phyloP scores from a whole-genome alignment of 2,113 vertebrate genomes.

The Myxocyprinus asiaticus region DNA sequence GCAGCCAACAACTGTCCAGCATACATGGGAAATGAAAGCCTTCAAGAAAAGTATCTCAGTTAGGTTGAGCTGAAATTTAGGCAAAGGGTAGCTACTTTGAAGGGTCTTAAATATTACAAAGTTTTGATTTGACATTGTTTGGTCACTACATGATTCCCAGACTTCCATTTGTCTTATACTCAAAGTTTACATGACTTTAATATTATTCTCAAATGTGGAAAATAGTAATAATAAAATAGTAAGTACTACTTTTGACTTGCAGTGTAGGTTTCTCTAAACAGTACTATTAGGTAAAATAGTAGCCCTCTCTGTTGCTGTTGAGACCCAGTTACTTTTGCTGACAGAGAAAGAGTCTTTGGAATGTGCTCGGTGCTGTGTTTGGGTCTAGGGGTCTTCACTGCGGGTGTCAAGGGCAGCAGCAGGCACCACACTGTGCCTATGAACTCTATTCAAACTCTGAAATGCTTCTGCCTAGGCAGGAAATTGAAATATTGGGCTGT shows the following conservation, averaged over 20 bases:
- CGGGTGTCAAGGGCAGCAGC: slow-evolving; percentile 67
- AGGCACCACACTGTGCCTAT: slow-evolving; percentile 89
- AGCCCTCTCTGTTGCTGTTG: slow-evolving; percentile 41
- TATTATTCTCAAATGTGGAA: neutral
- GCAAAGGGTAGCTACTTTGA: neutral
- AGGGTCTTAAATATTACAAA: neutral
- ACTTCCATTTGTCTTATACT: too few species aligned
- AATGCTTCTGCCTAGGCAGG: slow-evolving; percentile 88
- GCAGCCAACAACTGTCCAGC: neutral
- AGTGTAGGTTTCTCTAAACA: slow-evolving; percentile 14
- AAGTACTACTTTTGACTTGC: neutral
- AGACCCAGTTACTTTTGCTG: slow-evolving; percentile 57
- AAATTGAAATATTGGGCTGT: slow-evolving; percentile 94
- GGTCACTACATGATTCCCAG: neutral
- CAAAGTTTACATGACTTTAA: neutral
- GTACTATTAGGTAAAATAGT: slow-evolving; percentile 43
- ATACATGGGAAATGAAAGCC: too few species aligned
- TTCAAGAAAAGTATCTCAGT: too few species aligned
- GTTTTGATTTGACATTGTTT: neutral
- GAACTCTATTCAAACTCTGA: slow-evolving; percentile 88
- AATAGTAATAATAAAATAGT: neutral
- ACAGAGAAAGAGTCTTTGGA: slow-evolving; percentile 72
- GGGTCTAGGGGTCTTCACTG: slow-evolving; percentile 79
- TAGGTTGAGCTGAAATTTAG: neutral
- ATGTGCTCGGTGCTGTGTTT: slow-evolving; percentile 84